Evolutionary conservation across 2,113 vertebrate genomes (phyloP).

Genomic region (Xenus cinereus): DNA sequence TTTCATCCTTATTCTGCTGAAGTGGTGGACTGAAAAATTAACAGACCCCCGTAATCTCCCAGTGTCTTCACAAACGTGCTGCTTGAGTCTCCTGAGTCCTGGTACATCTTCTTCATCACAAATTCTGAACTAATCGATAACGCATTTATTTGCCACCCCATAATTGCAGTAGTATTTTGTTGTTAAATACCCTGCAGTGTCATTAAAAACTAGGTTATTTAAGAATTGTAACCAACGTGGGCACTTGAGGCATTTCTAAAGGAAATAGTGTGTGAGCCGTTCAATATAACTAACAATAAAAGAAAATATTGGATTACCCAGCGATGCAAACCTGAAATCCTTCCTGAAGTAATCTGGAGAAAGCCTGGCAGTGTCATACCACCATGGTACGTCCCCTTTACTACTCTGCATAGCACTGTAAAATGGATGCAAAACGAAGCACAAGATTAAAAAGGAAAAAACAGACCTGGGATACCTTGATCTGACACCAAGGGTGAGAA

Average conservation of each 20-base stretch:
- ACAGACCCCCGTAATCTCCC: neutral
- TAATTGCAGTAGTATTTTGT: slow-evolving; percentile 42
- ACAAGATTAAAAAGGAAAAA: neutral
- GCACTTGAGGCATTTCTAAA: slow-evolving; percentile 44
- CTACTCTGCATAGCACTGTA: neutral
- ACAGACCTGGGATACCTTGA: neutral
- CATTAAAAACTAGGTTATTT: slow-evolving; percentile 45
- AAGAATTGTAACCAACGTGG: slow-evolving; percentile 4
- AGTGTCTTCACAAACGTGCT: neutral
- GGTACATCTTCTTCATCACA: neutral
- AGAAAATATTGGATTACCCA: neutral
- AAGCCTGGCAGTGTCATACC: neutral
- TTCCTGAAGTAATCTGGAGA: neutral
- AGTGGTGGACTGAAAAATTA: neutral
- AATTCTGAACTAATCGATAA: slow-evolving; percentile 18
- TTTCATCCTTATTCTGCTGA: neutral
- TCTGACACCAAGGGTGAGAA: neutral
- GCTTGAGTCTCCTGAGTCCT: neutral
- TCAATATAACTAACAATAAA: neutral
- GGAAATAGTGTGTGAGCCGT: slow-evolving; percentile 1
- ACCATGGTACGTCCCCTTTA: neutral
- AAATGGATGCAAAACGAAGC: neutral
- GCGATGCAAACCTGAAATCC: neutral
- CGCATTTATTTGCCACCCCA: slow-evolving; percentile 2
- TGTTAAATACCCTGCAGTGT: slow-evolving; percentile 34